phyloP scores from a whole-genome alignment of 2,888 invertebrate genomes.

The Entomobrya multifasciata region DNA sequence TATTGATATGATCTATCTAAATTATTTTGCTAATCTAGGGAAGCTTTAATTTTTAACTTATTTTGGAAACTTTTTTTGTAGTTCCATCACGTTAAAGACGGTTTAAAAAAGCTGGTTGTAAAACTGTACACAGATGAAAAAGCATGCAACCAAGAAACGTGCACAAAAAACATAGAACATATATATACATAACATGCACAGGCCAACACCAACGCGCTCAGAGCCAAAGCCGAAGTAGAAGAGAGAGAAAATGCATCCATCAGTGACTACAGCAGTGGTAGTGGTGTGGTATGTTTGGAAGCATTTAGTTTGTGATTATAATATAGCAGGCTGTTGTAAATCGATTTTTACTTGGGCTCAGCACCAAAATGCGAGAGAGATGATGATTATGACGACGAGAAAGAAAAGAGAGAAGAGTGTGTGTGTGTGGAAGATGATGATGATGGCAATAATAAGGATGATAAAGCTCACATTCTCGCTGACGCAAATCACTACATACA shows the following conservation, averaged over 20 bases:
- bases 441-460: conserved; percentile 59
- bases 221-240: background rate
- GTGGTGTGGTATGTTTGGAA: conserved; percentile 31
- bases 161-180: conserved; percentile 16
- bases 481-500: conserved; percentile 47
- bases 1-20: too few relatives aligned
- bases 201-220: conserved; percentile 12
- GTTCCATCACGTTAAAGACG: too few relatives aligned
- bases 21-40: too few relatives aligned
- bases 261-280: conserved; percentile 25
- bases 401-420: too few relatives aligned
- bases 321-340: conserved; percentile 65
- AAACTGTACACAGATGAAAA: too few relatives aligned
- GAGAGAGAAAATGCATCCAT: conserved; percentile 42
- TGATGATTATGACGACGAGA: conserved; percentile 24
- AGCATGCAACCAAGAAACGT: background rate
- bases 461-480: conserved; percentile 63
- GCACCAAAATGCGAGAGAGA: conserved; percentile 10
- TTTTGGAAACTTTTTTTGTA: too few relatives aligned
- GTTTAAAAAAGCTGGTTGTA: too few relatives aligned
- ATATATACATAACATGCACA: too few relatives aligned
- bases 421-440: conserved; percentile 20
- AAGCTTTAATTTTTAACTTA: too few relatives aligned
- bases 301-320: conserved; percentile 65
- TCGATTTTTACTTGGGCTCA: conserved; percentile 63